These are phyloP conservation scores for Eupithecia vulgata DNA, from an alignment of 2,888 invertebrate species.

Conservation along the genomic window DNA sequence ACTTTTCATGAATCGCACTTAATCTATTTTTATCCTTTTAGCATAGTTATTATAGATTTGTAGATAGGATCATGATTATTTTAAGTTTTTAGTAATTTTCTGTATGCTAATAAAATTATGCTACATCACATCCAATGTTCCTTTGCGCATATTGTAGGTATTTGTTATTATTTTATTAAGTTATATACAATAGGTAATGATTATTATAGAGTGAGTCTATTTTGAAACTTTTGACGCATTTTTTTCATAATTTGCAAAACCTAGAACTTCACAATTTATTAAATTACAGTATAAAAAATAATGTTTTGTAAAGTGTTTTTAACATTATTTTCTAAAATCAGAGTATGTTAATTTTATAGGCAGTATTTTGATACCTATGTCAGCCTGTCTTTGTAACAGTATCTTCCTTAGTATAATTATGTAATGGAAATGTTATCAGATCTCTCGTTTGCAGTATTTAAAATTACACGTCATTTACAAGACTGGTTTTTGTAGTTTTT, in stretches of 20 bases:
- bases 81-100: constrained; percentile 48
- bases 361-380: constrained; percentile 17
- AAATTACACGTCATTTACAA: constrained; percentile 83
- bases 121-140: constrained; percentile 50
- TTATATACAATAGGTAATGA: constrained; percentile 41
- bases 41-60: constrained; percentile 41
- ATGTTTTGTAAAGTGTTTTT: background rate
- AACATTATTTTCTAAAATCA: background rate
- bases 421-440: constrained; percentile 71
- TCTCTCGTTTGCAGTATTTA: constrained; percentile 84
- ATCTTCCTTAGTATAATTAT: constrained; percentile 37
- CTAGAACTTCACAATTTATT: constrained; percentile 1
- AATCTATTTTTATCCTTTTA: constrained; percentile 39
- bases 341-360: background rate
- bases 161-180: constrained; percentile 50
- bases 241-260: constrained; percentile 17
- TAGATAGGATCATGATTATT: constrained; percentile 39
- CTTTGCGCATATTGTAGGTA: constrained; percentile 49
- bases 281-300: background rate
- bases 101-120: constrained; percentile 57
- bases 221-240: constrained; percentile 33
- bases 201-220: constrained; percentile 27
- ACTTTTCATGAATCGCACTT: background rate
- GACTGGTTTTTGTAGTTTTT: constrained; percentile 83
- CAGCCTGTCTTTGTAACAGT: constrained; percentile 10